Percentiles rank a stretch among this genome's conserved stretches.
These are phyloP conservation scores for Agrotis segetum DNA, from an alignment of 2,888 invertebrate genomes.

Conservation along the genomic window DNA sequence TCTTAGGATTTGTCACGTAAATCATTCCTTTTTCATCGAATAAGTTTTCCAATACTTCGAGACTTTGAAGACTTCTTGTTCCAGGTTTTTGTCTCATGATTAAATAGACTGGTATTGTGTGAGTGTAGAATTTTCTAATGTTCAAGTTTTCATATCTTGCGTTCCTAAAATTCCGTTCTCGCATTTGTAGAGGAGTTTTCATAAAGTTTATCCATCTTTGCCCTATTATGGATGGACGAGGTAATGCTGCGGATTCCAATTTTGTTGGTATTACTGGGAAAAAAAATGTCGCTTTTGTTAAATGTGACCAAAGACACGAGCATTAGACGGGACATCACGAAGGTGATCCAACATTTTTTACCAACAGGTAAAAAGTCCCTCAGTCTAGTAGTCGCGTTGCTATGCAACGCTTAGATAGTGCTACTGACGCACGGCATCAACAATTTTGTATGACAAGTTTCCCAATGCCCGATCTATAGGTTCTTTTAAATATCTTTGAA, in stretches of 20 bases:
- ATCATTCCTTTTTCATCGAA: slow-evolving; percentile 27
- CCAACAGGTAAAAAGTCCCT: no score
- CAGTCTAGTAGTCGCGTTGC: no score
- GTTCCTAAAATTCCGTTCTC: rapidly evolving
- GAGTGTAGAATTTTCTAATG: not conserved
- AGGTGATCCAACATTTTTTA: no score
- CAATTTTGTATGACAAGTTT: no score
- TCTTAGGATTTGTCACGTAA: slow-evolving; percentile 17
- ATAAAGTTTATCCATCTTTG: not conserved
- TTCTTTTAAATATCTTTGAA: no score
- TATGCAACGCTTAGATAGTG: no score
- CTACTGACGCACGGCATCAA: no score
- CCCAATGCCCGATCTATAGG: no score
- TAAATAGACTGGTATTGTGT: slow-evolving; percentile 5
- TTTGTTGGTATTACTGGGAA: slow-evolving; percentile 10
- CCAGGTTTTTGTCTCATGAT: not conserved
- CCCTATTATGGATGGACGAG: rapidly evolving
- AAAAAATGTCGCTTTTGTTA: not conserved
- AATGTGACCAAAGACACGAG: no score
- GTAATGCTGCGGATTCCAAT: not conserved
- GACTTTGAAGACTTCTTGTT: not conserved
- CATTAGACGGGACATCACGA: no score
- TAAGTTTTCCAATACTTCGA: not conserved
- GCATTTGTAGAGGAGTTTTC: slow-evolving; percentile 3
- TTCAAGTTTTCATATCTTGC: slow-evolving; percentile 9